phyloP scores from a whole-genome alignment of 2,888 invertebrate genomes.

The Odontothrips loti region DNA sequence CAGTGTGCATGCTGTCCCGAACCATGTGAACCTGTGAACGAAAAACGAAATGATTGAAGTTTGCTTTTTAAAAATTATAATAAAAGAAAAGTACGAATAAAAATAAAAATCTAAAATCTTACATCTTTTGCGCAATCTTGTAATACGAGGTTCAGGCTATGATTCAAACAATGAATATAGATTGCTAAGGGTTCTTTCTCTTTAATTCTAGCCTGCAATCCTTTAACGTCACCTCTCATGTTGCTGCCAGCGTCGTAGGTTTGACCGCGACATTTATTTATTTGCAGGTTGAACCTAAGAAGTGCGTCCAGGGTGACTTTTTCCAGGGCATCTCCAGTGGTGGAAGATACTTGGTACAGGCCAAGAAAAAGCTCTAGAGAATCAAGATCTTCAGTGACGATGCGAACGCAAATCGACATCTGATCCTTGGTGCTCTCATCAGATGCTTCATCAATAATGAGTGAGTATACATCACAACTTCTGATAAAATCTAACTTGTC shows the following conservation, averaged over 20 bases:
- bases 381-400: neutral
- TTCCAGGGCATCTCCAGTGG: neutral
- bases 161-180: conserved; percentile 33
- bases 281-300: neutral
- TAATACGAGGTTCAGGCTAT: conserved; percentile 32
- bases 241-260: conserved; percentile 32
- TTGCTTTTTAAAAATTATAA: too few species aligned
- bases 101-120: too few species aligned
- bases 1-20: neutral
- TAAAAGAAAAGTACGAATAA: too few species aligned
- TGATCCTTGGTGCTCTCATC: neutral
- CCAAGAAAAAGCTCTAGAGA: neutral
- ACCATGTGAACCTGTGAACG: too few species aligned
- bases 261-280: conserved; percentile 21
- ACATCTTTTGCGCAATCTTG: neutral
- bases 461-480: neutral
- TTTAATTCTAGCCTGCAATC: conserved; percentile 31
- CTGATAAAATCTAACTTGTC: neutral
- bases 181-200: conserved; percentile 32
- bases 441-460: neutral
- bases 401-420: neutral
- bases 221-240: conserved; percentile 33
- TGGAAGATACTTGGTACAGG: neutral
- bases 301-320: neutral
- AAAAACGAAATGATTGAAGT: too few species aligned